phyloP scores from a whole-genome alignment of 2,113 vertebrate genomes.

The Myotis brandtii region DNA sequence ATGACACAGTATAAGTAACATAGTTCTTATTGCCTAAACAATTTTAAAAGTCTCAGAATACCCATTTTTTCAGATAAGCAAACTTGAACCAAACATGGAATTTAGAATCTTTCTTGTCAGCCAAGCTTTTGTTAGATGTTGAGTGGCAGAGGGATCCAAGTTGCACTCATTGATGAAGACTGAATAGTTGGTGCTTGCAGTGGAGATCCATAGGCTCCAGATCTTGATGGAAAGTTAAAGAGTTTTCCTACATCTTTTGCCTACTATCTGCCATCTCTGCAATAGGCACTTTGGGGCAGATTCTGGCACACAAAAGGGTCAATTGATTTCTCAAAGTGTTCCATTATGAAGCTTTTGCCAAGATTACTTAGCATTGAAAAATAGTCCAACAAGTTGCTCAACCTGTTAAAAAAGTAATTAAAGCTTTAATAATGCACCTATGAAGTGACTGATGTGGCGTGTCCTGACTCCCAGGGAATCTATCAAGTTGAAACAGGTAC shows the following conservation, averaged over 20 bases:
- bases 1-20: neutral
- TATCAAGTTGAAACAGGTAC: neutral
- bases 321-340: constrained; percentile 34
- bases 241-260: neutral
- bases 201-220: neutral
- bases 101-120: neutral
- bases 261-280: neutral
- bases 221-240: neutral
- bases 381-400: constrained; percentile 9
- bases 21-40: constrained; percentile 33
- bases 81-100: constrained; percentile 26
- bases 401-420: constrained; percentile 9
- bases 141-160: neutral
- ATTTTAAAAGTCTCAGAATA: neutral
- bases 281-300: neutral
- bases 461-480: neutral
- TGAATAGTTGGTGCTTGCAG: neutral
- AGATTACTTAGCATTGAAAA: constrained; percentile 42
- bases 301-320: neutral
- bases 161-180: neutral
- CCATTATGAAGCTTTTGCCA: constrained; percentile 31
- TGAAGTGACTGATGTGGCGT: neutral
- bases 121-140: constrained; percentile 14
- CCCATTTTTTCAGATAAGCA: neutral
- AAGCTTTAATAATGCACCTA: neutral